Percentiles rank a stretch among this genome's conserved stretches.
phyloP scores from a whole-genome alignment of 2,797 vertebrate species.

The Thalassophryne amazonica region DNA sequence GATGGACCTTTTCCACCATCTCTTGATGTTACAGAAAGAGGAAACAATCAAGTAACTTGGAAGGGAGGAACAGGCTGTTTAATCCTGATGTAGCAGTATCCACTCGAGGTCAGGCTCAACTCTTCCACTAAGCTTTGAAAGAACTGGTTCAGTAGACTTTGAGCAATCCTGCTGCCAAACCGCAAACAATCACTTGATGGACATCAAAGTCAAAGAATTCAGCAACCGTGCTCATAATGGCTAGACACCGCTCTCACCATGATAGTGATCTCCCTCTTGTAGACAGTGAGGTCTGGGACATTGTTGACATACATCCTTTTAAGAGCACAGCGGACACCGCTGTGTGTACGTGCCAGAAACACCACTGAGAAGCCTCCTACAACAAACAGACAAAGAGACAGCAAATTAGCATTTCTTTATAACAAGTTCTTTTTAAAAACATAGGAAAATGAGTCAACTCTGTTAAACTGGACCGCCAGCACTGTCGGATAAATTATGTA shows the following conservation, averaged over 20 bases:
- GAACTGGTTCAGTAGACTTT: too few species aligned
- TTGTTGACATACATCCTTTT: constrained; percentile 98
- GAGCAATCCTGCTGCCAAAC: too few species aligned
- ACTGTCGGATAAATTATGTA: background rate
- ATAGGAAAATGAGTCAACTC: background rate
- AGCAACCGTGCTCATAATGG: too few species aligned
- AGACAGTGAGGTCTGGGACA: constrained; percentile 88
- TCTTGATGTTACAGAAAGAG: too few species aligned
- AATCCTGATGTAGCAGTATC: too few species aligned
- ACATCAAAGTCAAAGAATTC: too few species aligned
- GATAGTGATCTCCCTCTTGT: constrained; percentile 96
- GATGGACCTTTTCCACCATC: too few species aligned
- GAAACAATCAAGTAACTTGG: too few species aligned
- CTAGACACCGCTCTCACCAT: constrained; percentile 84
- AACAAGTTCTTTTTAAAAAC: background rate
- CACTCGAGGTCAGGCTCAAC: too few species aligned
- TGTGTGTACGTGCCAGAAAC: constrained; percentile 89
- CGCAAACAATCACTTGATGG: too few species aligned
- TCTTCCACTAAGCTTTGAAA: too few species aligned
- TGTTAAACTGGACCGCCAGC: background rate
- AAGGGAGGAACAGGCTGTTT: too few species aligned
- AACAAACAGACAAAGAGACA: constrained; percentile 1
- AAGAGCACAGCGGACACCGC: constrained; percentile 88
- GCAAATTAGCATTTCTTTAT: background rate
- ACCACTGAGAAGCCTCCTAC: constrained; percentile 96